These are phyloP conservation scores for Heliconius himera DNA, from an alignment of 1,140 invertebrate species.

Conservation along the genomic window DNA sequence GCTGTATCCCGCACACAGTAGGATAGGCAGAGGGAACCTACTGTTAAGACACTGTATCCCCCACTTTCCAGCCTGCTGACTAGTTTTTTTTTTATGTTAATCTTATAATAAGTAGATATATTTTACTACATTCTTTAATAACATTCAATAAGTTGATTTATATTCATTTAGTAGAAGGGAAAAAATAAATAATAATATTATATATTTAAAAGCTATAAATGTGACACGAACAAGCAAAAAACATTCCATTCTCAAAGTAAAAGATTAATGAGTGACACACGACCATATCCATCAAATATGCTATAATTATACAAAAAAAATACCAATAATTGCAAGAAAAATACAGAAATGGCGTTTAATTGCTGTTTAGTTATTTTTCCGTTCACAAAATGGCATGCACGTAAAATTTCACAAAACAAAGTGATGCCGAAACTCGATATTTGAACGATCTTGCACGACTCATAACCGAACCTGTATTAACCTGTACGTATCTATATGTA, in stretches of 20 bases:
- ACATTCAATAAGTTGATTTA: too few relatives aligned
- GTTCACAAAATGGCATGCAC: neutral
- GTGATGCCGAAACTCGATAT: slow-evolving; percentile 54
- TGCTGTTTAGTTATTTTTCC: neutral
- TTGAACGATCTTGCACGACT: slow-evolving; percentile 42
- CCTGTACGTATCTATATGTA: slow-evolving; percentile 2
- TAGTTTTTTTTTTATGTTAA: too few relatives aligned
- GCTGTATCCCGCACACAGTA: too few relatives aligned
- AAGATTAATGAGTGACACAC: neutral
- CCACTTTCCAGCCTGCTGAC: too few relatives aligned
- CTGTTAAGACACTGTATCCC: too few relatives aligned
- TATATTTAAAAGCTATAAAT: too few relatives aligned
- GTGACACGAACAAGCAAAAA: neutral
- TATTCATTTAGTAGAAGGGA: too few relatives aligned
- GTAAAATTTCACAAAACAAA: slow-evolving; percentile 28
- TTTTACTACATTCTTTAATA: too few relatives aligned
- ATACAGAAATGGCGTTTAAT: neutral
- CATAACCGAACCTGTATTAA: slow-evolving; percentile 2
- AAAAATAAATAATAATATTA: too few relatives aligned
- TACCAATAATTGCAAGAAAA: neutral
- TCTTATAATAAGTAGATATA: too few relatives aligned
- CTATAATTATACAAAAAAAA: neutral
- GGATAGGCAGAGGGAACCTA: too few relatives aligned
- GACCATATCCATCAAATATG: slow-evolving; percentile 3
- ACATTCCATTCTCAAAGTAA: neutral